Evolutionary conservation across 2,113 vertebrate species (phyloP).

Genomic region (Ramphastos sulfuratus): DNA sequence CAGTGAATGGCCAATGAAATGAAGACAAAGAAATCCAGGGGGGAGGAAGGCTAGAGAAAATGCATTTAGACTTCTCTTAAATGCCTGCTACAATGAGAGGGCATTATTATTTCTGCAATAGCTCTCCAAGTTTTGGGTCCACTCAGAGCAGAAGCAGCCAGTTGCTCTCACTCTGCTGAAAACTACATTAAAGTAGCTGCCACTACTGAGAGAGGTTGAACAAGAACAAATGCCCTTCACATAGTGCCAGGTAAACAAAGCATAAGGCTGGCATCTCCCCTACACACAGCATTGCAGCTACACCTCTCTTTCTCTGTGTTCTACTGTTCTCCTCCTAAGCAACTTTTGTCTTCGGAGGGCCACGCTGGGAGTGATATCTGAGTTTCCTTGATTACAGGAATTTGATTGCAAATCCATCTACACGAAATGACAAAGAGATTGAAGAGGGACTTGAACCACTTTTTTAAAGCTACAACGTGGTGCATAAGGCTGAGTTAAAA

Average conservation of each 20-base stretch:
- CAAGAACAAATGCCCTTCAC: background rate
- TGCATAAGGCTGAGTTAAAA: background rate
- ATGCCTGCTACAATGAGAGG: conserved; percentile 1
- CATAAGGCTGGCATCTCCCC: background rate
- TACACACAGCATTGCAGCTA: background rate
- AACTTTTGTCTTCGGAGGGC: background rate
- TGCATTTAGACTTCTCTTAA: conserved; percentile 5
- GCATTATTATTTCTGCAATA: background rate
- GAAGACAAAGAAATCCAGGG: background rate
- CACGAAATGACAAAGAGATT: accelerated
- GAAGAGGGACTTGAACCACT: background rate
- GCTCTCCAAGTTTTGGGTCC: background rate
- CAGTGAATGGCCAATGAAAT: conserved; percentile 42
- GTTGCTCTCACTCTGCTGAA: background rate
- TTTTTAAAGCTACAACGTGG: background rate
- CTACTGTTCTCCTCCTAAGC: background rate
- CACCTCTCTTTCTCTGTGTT: background rate
- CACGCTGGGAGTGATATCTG: background rate
- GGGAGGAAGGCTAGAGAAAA: background rate
- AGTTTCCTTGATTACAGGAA: background rate
- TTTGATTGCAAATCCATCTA: background rate
- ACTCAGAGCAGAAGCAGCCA: background rate
- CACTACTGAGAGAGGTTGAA: background rate
- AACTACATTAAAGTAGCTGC: background rate
- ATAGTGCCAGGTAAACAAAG: background rate